These are phyloP conservation scores for Acanthaster planci DNA, from an alignment of 35 echinoderm and acorn worm genomes.

Conservation along the genomic window DNA sequence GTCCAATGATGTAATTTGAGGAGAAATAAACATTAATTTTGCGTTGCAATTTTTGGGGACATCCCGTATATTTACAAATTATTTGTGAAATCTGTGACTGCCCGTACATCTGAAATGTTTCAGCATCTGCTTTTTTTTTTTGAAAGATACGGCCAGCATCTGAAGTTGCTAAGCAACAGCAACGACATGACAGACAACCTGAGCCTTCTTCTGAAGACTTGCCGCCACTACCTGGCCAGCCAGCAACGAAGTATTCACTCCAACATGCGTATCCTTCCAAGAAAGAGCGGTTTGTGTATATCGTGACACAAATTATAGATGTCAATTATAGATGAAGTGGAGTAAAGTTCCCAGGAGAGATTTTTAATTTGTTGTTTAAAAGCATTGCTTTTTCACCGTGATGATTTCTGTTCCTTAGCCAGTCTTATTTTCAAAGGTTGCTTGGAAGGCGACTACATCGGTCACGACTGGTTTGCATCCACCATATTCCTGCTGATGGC, in stretches of 20 bases:
- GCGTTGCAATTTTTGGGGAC: too few species aligned
- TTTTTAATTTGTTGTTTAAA: not conserved
- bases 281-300: too few species aligned
- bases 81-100: too few species aligned
- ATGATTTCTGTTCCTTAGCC: conserved; percentile 10
- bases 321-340: not conserved
- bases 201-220: conserved; percentile 72
- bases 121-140: conserved; percentile 3
- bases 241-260: conserved; percentile 76
- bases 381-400: too few species aligned
- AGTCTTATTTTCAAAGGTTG: conserved; percentile 46
- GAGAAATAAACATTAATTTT: too few species aligned
- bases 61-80: too few species aligned
- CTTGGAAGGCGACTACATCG: conserved; percentile 63
- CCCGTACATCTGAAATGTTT: not conserved
- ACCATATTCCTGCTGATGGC: conserved; percentile 81
- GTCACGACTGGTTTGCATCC: conserved; percentile 88
- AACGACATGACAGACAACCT: conserved; percentile 71
- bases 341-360: not conserved
- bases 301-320: too few species aligned
- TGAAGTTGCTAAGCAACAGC: conserved; percentile 66
- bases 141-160: conserved; percentile 86
- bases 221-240: conserved; percentile 57
- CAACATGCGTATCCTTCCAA: conserved; percentile 89
- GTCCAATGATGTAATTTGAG: too few species aligned